Percentiles rank a stretch among this genome's conserved stretches.
phyloP scores from a whole-genome alignment of 2,888 invertebrate species.

The Graphium colonna region DNA sequence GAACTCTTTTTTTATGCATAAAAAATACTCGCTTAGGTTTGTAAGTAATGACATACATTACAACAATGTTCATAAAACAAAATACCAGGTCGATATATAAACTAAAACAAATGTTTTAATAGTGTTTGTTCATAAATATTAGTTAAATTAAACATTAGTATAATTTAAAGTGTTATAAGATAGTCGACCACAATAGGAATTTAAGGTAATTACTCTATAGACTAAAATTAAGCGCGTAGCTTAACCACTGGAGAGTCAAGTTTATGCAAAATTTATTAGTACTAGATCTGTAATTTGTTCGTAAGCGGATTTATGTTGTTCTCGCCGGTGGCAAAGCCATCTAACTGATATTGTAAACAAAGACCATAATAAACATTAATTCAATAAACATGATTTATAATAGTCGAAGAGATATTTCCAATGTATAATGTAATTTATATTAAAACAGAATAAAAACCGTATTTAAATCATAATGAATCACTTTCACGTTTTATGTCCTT shows the following conservation, averaged over 20 bases:
- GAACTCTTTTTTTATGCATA: too few species aligned
- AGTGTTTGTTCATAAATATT: not conserved
- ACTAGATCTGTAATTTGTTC: not conserved
- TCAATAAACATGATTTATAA: too few species aligned
- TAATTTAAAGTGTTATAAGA: not conserved
- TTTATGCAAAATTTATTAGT: not conserved
- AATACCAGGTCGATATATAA: not conserved
- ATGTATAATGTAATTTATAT: too few species aligned
- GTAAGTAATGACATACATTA: not conserved
- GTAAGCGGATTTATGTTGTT: not conserved
- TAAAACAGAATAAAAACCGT: too few species aligned
- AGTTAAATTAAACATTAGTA: too few species aligned
- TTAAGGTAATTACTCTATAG: not conserved
- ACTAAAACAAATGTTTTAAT: not conserved
- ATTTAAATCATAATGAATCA: too few species aligned
- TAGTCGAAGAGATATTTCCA: too few species aligned
- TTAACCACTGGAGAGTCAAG: not conserved
- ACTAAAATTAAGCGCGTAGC: not conserved
- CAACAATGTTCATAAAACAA: not conserved
- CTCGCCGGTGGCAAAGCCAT: not conserved
- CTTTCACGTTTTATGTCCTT: too few species aligned
- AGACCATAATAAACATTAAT: too few species aligned
- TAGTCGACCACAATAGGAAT: not conserved
- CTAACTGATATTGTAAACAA: not conserved
- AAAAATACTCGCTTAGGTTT: too few species aligned